Percentiles rank a stretch among this genome's conserved stretches.
Evolutionary conservation across 92 coral and sea anemone species (phyloP).

Genomic region (Palythoa caribaeorum): DNA sequence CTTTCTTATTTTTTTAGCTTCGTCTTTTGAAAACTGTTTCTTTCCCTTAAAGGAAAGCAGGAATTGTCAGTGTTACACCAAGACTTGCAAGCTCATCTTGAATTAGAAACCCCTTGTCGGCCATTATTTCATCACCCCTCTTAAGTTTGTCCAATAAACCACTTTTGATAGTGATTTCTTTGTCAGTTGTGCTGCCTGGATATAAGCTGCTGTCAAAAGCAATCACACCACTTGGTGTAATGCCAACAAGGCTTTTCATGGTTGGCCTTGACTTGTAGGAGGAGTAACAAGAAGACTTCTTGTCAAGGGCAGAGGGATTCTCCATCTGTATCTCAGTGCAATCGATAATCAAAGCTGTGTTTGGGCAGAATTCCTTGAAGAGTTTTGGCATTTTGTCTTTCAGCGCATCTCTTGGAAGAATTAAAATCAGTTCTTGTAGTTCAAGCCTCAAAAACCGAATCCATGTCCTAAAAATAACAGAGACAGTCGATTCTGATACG

Average conservation of each 20-base stretch:
- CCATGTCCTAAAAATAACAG: too few relatives aligned
- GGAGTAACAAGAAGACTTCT: neutral
- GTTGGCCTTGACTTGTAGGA: neutral
- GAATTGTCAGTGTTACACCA: too few relatives aligned
- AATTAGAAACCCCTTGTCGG: too few relatives aligned
- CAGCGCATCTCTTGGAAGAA: neutral
- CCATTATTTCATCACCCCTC: too few relatives aligned
- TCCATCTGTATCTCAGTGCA: neutral
- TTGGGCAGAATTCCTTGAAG: neutral
- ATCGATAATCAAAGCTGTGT: neutral
- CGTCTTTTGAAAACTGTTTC: too few relatives aligned
- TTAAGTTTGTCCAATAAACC: neutral
- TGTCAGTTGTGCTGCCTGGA: neutral
- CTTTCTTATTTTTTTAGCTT: too few relatives aligned
- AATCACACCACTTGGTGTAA: neutral
- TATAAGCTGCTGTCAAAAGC: neutral
- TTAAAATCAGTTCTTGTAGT: neutral
- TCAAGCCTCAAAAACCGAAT: too few relatives aligned
- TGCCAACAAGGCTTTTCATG: neutral
- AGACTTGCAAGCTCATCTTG: too few relatives aligned
- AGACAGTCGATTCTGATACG: neutral
- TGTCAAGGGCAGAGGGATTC: neutral
- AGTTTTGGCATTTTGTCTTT: neutral
- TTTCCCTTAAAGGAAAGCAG: too few relatives aligned
- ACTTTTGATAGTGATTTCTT: neutral